Base-by-base conservation (phyloP, 1,140 invertebrate species). In the Dendroctonus valens region DNA sequence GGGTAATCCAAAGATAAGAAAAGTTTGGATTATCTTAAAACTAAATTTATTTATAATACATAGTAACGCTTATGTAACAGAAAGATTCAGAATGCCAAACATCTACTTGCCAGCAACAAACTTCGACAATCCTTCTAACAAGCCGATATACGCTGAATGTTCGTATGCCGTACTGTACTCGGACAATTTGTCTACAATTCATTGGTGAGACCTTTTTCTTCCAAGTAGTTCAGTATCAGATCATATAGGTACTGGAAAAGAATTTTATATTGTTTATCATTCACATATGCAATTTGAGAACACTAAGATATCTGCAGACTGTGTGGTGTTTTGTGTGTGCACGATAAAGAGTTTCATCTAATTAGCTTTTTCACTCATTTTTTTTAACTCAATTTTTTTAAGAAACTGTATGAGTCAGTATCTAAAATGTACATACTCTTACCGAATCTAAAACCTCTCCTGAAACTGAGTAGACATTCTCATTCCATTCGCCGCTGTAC, bases 171-270 rank as follows among this genome's bases (percentile, higher is more conserved):
- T 97, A 74, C 91, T 92, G 69, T 93, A 87, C 49, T 92, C 87
- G 0, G 91, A 86, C 0, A 98, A 73, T 77, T 96, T 92, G 60
- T 93, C 89, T 7, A 88, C 90, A 97, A 97, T 69, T 95, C 92
- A 77, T 96, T 94, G 65, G 88, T 89, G 62, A 98, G 84, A 39
- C 94, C 94, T 74, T 96, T 93, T 75, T 97, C 94, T 77, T 97
- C 94, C 55, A 98, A 82, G 64, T 93, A 84, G 74, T 96, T 96
- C 91, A 97, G 93, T 48, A 97, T 80, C 15, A 97, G 83, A 78
- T 97, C 95, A 76, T 97, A 97, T 37, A 98, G 80, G 76, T 94
- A 93, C 92, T 94, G 81, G 9, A 87, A 87, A 74, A 79, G 70
- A 77, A 6, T 26, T 26, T 26, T 26, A 26, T 26, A 26, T 26